Conservation (phyloP, 2,888 invertebrate species). For the Cantharis nigra region DNA sequence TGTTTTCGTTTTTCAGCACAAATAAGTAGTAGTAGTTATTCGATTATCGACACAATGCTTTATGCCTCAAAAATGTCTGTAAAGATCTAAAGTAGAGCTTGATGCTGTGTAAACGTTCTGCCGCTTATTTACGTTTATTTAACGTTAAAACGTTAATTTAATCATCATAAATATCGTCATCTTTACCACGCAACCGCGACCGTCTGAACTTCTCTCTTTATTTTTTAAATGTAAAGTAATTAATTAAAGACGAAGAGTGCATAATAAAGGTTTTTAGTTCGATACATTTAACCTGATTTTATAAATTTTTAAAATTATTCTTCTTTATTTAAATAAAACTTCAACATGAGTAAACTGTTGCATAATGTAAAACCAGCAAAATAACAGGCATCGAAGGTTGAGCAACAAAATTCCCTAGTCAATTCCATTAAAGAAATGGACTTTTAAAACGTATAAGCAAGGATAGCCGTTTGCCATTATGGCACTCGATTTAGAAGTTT, state of each 20-base stretch:
- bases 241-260: background rate
- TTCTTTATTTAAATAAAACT: background rate
- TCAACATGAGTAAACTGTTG: background rate
- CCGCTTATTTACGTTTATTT: too few species aligned
- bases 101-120: too few species aligned
- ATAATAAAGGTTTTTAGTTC: background rate
- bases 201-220: too few species aligned
- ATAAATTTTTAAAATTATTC: background rate
- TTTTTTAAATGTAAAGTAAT: background rate
- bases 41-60: too few species aligned
- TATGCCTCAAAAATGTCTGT: too few species aligned
- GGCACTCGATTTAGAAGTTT: background rate
- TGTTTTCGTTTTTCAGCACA: too few species aligned
- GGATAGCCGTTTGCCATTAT: constrained; percentile 10
- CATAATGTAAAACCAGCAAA: constrained; percentile 46
- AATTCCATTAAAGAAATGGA: constrained; percentile 53
- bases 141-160: too few species aligned
- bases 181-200: too few species aligned
- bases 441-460: constrained; percentile 46
- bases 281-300: background rate
- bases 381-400: constrained; percentile 45
- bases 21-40: too few species aligned
- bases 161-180: too few species aligned
- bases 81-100: too few species aligned
- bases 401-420: constrained; percentile 35